Evolutionary conservation across 2,113 vertebrate genomes (phyloP), one percentile per base, ranked within the genome.

Genomic region (Acanthochromis polyacanthus): DNA sequence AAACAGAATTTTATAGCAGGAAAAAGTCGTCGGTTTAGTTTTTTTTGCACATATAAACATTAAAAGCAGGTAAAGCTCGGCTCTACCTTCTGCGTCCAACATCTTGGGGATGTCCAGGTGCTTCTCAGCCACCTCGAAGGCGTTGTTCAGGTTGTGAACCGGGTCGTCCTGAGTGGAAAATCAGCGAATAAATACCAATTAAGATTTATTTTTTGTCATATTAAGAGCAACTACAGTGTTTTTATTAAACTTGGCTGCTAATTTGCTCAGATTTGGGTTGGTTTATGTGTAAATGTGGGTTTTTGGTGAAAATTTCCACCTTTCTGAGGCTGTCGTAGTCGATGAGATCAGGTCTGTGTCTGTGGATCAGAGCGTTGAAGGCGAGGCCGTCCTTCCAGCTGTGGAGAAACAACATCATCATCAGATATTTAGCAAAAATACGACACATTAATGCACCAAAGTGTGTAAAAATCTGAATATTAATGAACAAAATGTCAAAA

Each of bases 301-400:
- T 38, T 14, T n/a, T 32, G 48, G 48, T 22, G 28, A 3, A 1
- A 23, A 5, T 0, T 40, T 10, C 1, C 40, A 97, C 97, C 97
- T 99, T 98, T 68, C 97, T 94, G 77, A 99, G 95, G 61, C 96
- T 98, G 83, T 99, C 97, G 1, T 99, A 99, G 45, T 98, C 96
- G 10, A 99, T 98, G 59, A 99, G 96, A 82, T 99, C 98, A 0
- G 98, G 97, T 30, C 97, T 90, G 93, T 99, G 97, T 85, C 97
- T 94, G 92, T 99, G 97, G 93, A 99, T 99, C 86, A 99, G 90
- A 43, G 97, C 97, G 0, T 99, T 99, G 93, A 99, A 99, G 50
- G 98, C 98, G 15, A 99, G 95, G 0, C 98, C 97, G 0, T 99
- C 97, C 73, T 99, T 99, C 98, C 98, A 99, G 94, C 97, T 98